Percentiles rank a stretch among this genome's conserved stretches.
These are phyloP conservation scores for Caenorhabditis sp. DNA, from an alignment of 2,888 invertebrate genomes.

Conservation along the genomic window DNA sequence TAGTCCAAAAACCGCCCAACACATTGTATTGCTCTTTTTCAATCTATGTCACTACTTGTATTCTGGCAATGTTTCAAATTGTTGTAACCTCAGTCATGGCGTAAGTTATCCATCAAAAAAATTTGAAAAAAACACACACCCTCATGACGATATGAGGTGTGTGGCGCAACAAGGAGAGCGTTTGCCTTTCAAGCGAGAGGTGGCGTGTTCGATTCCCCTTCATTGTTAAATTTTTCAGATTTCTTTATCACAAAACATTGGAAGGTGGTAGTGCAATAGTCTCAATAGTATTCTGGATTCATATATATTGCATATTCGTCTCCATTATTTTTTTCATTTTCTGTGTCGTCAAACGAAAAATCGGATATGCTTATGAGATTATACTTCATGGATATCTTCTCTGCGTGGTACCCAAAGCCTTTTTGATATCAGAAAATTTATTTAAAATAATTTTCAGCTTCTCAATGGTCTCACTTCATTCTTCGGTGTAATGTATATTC, in stretches of 20 bases:
- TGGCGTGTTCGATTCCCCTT: too few relatives aligned
- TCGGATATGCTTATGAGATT: conserved; percentile 54
- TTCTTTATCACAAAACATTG: conserved; percentile 44
- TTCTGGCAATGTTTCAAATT: conserved; percentile 30
- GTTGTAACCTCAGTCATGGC: conserved; percentile 16
- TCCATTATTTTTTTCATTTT: conserved; percentile 46
- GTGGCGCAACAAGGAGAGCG: too few relatives aligned
- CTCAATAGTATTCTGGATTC: conserved; percentile 52
- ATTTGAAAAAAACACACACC: background rate
- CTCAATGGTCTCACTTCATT: conserved; percentile 53
- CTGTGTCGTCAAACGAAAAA: conserved; percentile 46
- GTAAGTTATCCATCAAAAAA: conserved; percentile 11
- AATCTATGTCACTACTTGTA: conserved; percentile 29
- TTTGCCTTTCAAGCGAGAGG: too few relatives aligned
- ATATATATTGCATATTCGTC: conserved; percentile 40
- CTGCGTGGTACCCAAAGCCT: conserved; percentile 29
- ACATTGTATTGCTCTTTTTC: conserved; percentile 31
- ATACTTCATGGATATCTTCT: conserved; percentile 54
- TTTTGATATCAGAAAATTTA: background rate
- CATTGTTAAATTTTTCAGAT: too few relatives aligned
- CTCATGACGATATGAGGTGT: too few relatives aligned
- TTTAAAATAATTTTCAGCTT: conserved; percentile 31
- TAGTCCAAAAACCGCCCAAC: conserved; percentile 33
- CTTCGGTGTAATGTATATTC: conserved; percentile 54
- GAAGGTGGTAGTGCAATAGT: conserved; percentile 43